A percentile compares a stretch with the other conserved stretches of the same genome.
Evolutionary conservation across 2,113 vertebrate species (phyloP).

Genomic region (Rynchops niger): DNA sequence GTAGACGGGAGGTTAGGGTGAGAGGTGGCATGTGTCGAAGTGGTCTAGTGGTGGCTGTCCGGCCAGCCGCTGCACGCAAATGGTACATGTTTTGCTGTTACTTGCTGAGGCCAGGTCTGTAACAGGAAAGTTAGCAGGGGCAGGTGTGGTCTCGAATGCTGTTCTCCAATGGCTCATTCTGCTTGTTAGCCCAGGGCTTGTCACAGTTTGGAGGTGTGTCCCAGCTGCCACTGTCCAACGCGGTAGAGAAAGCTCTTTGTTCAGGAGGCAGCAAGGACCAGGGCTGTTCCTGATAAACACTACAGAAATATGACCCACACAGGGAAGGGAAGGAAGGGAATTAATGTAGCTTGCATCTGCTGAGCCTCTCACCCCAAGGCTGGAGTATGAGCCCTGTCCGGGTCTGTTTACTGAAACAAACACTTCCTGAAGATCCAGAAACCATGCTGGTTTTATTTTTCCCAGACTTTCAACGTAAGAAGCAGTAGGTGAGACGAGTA

Average conservation of each 20-base stretch:
- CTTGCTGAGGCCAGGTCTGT: not conserved
- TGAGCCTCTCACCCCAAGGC: not conserved
- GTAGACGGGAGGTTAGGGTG: not conserved
- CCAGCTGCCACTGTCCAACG: not conserved
- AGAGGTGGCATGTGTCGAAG: not conserved
- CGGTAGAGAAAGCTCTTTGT: not conserved
- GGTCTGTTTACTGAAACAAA: not conserved
- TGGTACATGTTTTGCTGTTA: not conserved
- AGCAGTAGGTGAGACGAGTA: not conserved
- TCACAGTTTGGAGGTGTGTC: not conserved
- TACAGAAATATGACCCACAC: not conserved
- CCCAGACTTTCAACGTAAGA: not conserved
- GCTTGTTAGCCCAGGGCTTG: not conserved
- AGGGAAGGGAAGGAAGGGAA: not conserved
- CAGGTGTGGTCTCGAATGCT: rapidly evolving
- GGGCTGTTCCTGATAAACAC: not conserved
- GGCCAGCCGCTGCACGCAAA: not conserved
- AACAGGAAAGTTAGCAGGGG: not conserved
- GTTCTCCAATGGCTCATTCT: rapidly evolving
- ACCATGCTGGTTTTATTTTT: rapidly evolving
- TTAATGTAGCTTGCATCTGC: not conserved
- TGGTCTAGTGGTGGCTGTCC: not conserved
- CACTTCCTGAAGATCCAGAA: not conserved
- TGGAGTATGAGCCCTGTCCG: not conserved
- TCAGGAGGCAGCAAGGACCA: not conserved